A percentile compares a stretch with the other conserved stretches of the same genome.
Evolutionary conservation across 2,797 vertebrate species (phyloP).

Genomic region (Muscicapa striata): DNA sequence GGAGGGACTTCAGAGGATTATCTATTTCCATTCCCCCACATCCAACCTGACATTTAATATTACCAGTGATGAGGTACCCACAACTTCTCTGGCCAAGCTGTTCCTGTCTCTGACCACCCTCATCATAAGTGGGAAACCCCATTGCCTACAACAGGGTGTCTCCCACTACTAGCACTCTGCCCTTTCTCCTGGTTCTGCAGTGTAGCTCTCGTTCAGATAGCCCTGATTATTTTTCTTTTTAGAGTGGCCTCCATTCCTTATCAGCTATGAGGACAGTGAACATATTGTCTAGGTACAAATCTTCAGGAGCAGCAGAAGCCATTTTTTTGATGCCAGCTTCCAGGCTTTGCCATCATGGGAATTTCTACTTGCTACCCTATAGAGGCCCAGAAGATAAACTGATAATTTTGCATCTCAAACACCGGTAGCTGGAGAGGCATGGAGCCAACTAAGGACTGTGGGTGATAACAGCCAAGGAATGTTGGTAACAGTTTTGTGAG

Average conservation of each 20-base stretch:
- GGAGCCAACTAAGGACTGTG: background rate
- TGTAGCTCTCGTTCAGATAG: background rate
- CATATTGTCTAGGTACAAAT: background rate
- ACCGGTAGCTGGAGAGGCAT: background rate
- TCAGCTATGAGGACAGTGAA: background rate
- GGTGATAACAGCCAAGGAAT: background rate
- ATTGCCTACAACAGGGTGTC: background rate
- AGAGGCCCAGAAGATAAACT: background rate
- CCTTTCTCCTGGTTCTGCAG: background rate
- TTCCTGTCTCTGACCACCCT: background rate
- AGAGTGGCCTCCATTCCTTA: background rate
- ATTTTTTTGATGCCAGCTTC: background rate
- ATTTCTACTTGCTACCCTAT: background rate
- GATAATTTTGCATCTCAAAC: background rate
- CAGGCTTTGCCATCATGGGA: background rate
- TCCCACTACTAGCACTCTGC: background rate
- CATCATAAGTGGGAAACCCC: background rate
- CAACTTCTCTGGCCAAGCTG: background rate
- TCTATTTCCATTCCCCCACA: background rate
- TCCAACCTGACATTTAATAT: background rate
- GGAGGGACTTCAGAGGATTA: background rate
- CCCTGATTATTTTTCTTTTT: background rate
- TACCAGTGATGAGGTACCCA: background rate
- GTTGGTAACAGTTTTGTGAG: background rate
- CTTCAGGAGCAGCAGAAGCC: background rate